Evolutionary conservation across 2,113 vertebrate genomes (phyloP), one percentile per base, ranked within the genome.

Genomic region (Brienomyrus longianalis): DNA sequence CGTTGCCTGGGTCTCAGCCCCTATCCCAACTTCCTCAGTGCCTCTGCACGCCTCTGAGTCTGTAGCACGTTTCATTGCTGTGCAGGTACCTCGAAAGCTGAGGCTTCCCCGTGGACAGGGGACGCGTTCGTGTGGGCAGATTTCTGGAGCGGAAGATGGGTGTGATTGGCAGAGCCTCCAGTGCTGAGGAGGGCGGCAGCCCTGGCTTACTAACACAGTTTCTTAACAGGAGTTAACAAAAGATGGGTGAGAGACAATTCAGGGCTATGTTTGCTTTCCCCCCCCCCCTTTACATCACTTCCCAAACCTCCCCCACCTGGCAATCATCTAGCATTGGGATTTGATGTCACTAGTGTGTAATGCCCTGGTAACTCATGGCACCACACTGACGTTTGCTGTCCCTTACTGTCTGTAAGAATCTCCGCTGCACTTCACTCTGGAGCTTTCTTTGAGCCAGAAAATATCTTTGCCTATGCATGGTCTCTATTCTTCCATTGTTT

Each of bases 121-220:
- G 39, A 43, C 52, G 90, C 70, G 87, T 90, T 90, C 86, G 91
- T 90, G 91, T 92, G 74, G 91, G 92, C 88, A 93, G 90, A 90
- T 87, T 87, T 84, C 90, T 88, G 92, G 90, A 90, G 83, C 89
- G 56, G 92, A 93, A 92, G 91, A 91, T 48, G 11, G 92, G 91
- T 39, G 91, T 92, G 92, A 93, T 92, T 66, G 90, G 23, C 91
- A 93, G 89, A 87, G 92, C 91, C 74, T 93, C 92, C 92, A 91
- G 89, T 70, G 92, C 92, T n/a, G 91, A 91, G 23, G 48, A 89
- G 39, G 92, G 92, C 8, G 91, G 91, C 50, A 90, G 87, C 91
- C 91, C 90, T 85, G 89, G 89, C 88, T 92, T 91, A 92, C 91
- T 91, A 88, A 89, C 90, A 90, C 90, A 88, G 91, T 91, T 92